phyloP scores from a whole-genome alignment of 2,113 vertebrate species.

The Protobothrops flavoviridis region DNA sequence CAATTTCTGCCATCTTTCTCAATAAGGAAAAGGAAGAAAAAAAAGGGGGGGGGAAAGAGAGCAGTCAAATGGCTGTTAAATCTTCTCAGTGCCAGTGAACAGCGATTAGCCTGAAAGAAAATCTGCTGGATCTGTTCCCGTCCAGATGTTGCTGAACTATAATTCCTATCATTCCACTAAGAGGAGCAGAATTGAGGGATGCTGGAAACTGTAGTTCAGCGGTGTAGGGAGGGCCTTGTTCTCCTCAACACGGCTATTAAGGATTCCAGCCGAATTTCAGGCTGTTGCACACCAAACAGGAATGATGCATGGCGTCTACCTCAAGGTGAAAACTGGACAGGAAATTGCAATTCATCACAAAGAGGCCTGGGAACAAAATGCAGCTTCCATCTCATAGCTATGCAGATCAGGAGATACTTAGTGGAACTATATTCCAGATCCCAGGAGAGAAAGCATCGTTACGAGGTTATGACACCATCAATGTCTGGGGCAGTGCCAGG shows the following conservation, averaged over 20 bases:
- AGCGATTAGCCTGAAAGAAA: slow-evolving; percentile 19
- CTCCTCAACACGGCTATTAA: neutral
- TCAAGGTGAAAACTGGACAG: slow-evolving; percentile 5
- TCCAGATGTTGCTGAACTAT: neutral
- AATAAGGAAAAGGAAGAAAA: neutral
- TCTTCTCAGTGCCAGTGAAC: slow-evolving; percentile 6
- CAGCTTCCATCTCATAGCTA: neutral
- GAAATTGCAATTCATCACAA: neutral
- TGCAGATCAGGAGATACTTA: neutral
- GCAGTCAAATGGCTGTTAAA: neutral
- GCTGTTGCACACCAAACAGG: slow-evolving; percentile 23
- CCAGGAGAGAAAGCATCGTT: neutral
- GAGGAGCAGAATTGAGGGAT: neutral
- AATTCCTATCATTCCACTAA: neutral
- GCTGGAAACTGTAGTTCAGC: neutral
- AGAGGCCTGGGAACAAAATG: neutral
- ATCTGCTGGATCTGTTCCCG: neutral
- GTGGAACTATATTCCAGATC: neutral
- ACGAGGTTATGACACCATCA: neutral
- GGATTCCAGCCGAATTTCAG: neutral
- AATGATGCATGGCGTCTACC: slow-evolving; percentile 3
- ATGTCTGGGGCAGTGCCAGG: too few species aligned
- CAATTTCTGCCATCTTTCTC: neutral
- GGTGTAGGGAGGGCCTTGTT: neutral
- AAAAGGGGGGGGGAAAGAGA: neutral